Evolutionary conservation across 1,140 invertebrate species (phyloP), one percentile per base, ranked within the genome.

Genomic region (Papilio xuthus): DNA sequence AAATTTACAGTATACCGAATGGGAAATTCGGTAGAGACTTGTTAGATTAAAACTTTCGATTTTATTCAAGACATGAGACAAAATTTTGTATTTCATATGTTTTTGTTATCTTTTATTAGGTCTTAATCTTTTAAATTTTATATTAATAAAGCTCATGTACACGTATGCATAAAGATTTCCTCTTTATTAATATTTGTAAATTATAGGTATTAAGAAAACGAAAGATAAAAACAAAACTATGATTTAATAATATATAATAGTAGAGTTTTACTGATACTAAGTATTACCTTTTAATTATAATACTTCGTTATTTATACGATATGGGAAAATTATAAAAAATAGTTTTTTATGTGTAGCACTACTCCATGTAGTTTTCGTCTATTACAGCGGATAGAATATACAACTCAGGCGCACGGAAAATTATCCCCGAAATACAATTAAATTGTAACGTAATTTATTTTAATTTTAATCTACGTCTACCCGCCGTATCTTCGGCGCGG

Each of bases 391-490:
- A 82, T 83, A 87, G 82, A 82, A 84, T 88, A 86, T 87, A 87
- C 87, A 86, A 91, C 90, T 89, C 91, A 90, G 90, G 85, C 89
- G 87, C 89, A 88, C 85, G 91, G 91, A 93, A 93, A 93, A 93
- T 93, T 92, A 92, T 92, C 82, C 85, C 74, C 88, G 85, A 89
- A 93, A 93, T 90, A 92, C 89, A 92, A 93, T 93, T 93, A 93
- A 90, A 92, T 84, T 89, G 87, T 91, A 91, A 93, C 86, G 87
- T 86, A 89, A 93, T 92, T 93, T 91, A 91, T 93, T 91, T 92
- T 90, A 92, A 92, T 92, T 91, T 91, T 88, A 91, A 91, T 89
- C 87, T 86, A 74, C 83, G 79, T 78, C 81, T 81, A 78, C 83
- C 85, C 84, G 84, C 82, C 81, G 82, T 86, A 85, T 89, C 89